Base-by-base conservation (phyloP, 2,797 vertebrate species). In the Parambassis ranga region DNA sequence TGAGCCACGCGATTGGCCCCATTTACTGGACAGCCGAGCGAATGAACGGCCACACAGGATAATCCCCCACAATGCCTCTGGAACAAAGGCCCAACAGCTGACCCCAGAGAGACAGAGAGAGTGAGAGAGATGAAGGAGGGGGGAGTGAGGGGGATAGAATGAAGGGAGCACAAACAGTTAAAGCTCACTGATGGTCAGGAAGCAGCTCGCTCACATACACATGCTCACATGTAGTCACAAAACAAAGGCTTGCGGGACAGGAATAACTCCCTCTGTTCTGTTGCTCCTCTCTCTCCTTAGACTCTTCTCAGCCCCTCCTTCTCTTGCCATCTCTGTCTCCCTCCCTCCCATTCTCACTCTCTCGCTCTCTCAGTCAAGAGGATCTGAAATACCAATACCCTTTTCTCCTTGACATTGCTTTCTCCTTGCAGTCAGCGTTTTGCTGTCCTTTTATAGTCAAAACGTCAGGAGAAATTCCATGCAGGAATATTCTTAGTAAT, bases 51-150 rank as follows among this genome's bases (percentile, higher is more conserved):
- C 95, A 95, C 94, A 94, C 93, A 92, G 95, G 95, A 97, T 97
- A 98, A 97, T 95, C 93, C 92, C 93, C 94, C 94, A 98, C 96
- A 98, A 98, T 98, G 94, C 95, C 94, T 92, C 91, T 95, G 86
- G 82, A 98, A 98, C 96, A 98, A 98, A 98, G 95, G 94, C 94
- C 94, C 95, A 95, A 98, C 96, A 98, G 96, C 96, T 98, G 96
- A 98, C 94, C 94, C 95, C 87, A 93, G 95, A 94, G 96, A 96
- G 95, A 92, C 64, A 62, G 50, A 55, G 65, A 48, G 43, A 46
- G 20, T 39, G 27, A 26, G 36, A 36, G 42, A 35, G 57, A 77
- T 37, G 24, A 31, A 37, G 67, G 6, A 8, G 13, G n/a, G 43
- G 39, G 11, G 30, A 8, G 49, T 28, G 5, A 36, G 16, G 38